Percentiles rank a stretch among this genome's conserved stretches.
These are phyloP conservation scores for Nyctibius grandis DNA, from an alignment of 2,797 vertebrate species.

Conservation along the genomic window DNA sequence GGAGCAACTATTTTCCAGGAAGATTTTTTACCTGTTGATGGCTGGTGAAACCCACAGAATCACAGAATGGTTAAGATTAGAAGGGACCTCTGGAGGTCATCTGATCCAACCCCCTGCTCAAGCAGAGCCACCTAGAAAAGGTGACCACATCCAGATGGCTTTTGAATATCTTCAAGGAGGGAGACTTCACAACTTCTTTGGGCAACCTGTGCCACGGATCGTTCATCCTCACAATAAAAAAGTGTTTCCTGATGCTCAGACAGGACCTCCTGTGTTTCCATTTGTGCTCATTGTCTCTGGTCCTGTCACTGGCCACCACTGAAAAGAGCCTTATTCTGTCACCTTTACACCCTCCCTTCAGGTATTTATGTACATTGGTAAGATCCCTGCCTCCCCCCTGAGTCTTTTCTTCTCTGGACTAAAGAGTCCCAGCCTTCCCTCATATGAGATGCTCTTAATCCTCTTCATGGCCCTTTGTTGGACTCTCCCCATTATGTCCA, in stretches of 20 bases:
- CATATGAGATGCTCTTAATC: neutral
- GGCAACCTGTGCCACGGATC: neutral
- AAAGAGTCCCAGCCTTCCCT: neutral
- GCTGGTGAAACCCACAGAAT: neutral
- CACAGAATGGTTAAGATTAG: neutral
- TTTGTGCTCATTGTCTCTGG: neutral
- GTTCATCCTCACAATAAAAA: neutral
- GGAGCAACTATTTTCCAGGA: neutral
- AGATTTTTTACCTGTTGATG: neutral
- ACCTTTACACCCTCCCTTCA: neutral
- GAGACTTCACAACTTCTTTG: neutral
- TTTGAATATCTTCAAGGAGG: neutral
- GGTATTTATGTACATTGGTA: neutral
- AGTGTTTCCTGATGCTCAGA: neutral
- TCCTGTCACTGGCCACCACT: neutral
- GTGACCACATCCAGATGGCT: neutral
- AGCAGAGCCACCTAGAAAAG: neutral
- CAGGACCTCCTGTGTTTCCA: neutral
- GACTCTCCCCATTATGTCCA: fast-evolving
- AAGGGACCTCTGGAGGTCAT: neutral
- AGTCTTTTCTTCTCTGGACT: neutral
- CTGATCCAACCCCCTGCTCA: neutral
- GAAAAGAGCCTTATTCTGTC: neutral
- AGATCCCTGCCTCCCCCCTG: neutral
- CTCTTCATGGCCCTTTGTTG: neutral